Evolutionary conservation across 2,113 vertebrate species (phyloP).

Genomic region (Rousettus leschenaultii): DNA sequence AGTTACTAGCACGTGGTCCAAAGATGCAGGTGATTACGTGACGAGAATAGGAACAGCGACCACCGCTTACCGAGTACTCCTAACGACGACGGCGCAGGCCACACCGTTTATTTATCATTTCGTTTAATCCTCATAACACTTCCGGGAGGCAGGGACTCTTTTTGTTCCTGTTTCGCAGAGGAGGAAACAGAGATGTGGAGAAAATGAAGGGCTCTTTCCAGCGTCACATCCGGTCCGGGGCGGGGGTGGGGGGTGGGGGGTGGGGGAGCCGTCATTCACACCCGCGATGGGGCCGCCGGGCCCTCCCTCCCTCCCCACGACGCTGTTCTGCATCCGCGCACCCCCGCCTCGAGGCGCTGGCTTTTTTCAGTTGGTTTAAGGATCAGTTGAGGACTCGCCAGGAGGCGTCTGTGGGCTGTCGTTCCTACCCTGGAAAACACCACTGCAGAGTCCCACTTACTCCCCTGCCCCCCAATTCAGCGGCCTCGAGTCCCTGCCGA

Average conservation of each 20-base stretch:
- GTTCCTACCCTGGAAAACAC: background rate
- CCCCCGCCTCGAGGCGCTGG: background rate
- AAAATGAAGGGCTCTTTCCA: background rate
- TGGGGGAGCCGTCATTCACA: no score
- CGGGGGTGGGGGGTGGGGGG: no score
- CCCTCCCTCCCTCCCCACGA: background rate
- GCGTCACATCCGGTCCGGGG: background rate
- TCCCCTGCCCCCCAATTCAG: background rate
- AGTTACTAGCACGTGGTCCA: background rate
- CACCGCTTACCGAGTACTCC: background rate
- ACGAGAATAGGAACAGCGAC: background rate
- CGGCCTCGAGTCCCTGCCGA: background rate
- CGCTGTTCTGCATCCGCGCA: background rate
- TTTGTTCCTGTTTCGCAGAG: background rate
- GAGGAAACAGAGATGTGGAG: background rate
- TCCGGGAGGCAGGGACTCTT: fast-evolving
- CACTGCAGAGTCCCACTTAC: background rate
- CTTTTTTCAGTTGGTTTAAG: background rate
- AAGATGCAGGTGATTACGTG: background rate
- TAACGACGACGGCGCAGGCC: background rate
- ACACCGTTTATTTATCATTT: background rate
- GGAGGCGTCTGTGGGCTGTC: background rate
- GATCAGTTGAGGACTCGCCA: background rate
- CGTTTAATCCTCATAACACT: background rate
- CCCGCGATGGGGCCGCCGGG: no score